Base-by-base conservation (phyloP, 2,888 invertebrate species). In the Lasiommata megera region DNA sequence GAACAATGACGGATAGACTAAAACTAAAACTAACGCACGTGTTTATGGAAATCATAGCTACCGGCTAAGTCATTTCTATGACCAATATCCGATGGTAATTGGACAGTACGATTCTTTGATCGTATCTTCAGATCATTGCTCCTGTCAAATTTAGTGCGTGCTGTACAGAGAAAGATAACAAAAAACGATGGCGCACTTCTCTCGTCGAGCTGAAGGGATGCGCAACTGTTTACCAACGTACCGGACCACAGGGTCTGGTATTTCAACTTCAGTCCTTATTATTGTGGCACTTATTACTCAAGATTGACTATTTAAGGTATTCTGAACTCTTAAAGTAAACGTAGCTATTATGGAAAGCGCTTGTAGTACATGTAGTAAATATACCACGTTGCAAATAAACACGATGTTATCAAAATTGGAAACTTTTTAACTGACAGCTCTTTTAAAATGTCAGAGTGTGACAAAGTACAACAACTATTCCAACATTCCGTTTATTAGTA, bases 21-120 rank as follows among this genome's bases (percentile, higher is more conserved):
- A 56, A 62, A 65, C 62, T 67, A 61, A 64, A 66, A 65, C 64
- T 62, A 57, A 58, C 48, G 50, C 51, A 60, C 66, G 57, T 68
- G 70, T 69, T 70, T 70, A 71, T 71, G 71, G 63, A 71, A 70
- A 71, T 71, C 59, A 58, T 29, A 1, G 54, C 59, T 59, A 52
- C 51, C 44, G 51, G 46, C 46, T 28, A 23, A 6, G n/a, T 7
- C 28, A 2, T 43, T 43, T 28, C 12, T 1, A 43, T 43, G 7
- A 18, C 41, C 18, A 18, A 41, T 41, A 6, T n/a, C n/a, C 16
- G 1, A 29, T 16, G 44, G 28, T 46, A 46, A 46, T 31, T 12
- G 28, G 9, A 46, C 31, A 14, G 29, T 14, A 12, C 12, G 28
- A 14, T 29, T 29, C 16, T 46, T 14, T 28, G 44, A 23, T 44